phyloP scores from a whole-genome alignment of 2,113 vertebrate species.

The Nerophis lumbriciformis region DNA sequence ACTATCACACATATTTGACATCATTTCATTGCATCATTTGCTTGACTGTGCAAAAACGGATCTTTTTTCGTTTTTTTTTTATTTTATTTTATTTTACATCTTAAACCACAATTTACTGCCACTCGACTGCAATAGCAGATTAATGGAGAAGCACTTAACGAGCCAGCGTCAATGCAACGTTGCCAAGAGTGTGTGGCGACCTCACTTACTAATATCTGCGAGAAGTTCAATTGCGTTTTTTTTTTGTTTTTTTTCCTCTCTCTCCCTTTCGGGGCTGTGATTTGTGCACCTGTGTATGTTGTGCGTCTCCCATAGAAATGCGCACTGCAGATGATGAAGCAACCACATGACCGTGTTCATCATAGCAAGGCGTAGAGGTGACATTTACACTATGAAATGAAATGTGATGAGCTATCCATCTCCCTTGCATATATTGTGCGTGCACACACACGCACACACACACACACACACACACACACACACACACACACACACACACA shows the following conservation, averaged over 20 bases:
- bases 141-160: neutral
- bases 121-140: neutral
- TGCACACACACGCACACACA: conserved; percentile 9
- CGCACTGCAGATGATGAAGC: conserved; percentile 42
- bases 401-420: conserved; percentile 56
- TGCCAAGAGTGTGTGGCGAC: neutral
- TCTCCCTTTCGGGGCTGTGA: neutral
- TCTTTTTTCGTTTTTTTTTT: too few relatives aligned
- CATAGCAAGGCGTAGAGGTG: conserved; percentile 41
- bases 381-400: conserved; percentile 56
- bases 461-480: conserved; percentile 1
- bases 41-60: too few relatives aligned
- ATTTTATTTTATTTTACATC: too few relatives aligned
- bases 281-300: neutral
- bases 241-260: neutral
- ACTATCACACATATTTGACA: too few relatives aligned
- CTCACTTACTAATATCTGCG: neutral
- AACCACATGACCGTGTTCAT: conserved; percentile 43
- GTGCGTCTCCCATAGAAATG: conserved; percentile 24
- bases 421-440: conserved; percentile 23
- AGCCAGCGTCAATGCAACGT: neutral
- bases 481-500: too few relatives aligned
- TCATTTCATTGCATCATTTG: too few relatives aligned
- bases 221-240: neutral
- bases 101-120: too few relatives aligned